Evolutionary conservation across 2,888 invertebrate genomes (phyloP).

Genomic region (Yponomeuta evonymella): DNA sequence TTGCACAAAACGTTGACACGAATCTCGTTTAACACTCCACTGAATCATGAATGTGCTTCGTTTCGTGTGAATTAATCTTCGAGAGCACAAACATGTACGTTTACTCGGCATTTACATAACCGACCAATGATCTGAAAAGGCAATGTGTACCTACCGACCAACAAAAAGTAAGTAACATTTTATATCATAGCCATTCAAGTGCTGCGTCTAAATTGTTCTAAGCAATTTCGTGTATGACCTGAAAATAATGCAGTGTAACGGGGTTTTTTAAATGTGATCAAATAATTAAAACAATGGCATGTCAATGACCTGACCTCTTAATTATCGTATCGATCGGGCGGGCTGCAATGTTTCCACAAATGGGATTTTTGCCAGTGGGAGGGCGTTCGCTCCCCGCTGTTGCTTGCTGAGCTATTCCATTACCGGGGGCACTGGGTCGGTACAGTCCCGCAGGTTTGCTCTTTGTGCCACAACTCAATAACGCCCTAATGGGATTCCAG

Average conservation of each 20-base stretch:
- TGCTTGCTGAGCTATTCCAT: conserved; percentile 35
- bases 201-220: neutral
- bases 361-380: neutral
- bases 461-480: conserved; percentile 63
- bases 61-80: conserved; percentile 7
- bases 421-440: conserved; percentile 43
- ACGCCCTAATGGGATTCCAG: conserved; percentile 66
- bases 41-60: conserved; percentile 20
- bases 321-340: conserved; percentile 1
- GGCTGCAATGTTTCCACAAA: neutral
- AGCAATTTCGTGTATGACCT: neutral
- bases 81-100: neutral
- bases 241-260: neutral
- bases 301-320: neutral
- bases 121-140: neutral
- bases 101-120: neutral
- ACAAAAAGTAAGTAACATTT: neutral
- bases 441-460: conserved; percentile 36
- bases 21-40: conserved; percentile 28
- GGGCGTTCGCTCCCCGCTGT: conserved; percentile 19
- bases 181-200: neutral
- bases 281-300: neutral
- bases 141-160: neutral
- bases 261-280: neutral
- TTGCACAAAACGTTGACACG: conserved; percentile 24